Evolutionary conservation across 2,797 vertebrate genomes (phyloP), one percentile per base, ranked within the genome.

Genomic region (Scolopax bukidnonensis): DNA sequence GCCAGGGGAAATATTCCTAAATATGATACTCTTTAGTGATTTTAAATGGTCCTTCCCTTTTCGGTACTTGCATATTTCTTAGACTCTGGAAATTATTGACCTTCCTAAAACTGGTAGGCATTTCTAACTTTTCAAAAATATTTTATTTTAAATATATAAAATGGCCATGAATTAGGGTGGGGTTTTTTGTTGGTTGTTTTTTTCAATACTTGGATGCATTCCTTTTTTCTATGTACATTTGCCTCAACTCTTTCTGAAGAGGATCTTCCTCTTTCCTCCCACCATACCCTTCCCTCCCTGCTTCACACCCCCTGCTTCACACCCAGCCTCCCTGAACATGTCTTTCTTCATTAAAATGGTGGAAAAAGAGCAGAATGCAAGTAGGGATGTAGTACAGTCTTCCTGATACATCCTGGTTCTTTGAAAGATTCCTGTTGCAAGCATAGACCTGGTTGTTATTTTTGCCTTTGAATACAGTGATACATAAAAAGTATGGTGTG

Each of bases 321-420:
- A 41, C 15, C 41, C 41, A 41, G 41, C 41, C 0, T 4, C 11
- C 3, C 7, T 0, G 0, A 27, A 79, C 13, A n/a, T 61, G 16
- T 1, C 23, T 74, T 63, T 63, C 41, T 83, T 5, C 64, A 8
- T 40, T 87, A 50, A 60, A 77, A 80, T 81, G 8, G 23, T 59
- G 24, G 25, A 84, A 84, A 56, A 32, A 28, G 24, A 59, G 45
- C 41, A 82, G 40, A 59, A 47, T 69, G 11, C 15, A 50, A 54
- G 33, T 30, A 60, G 8, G 16, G 7, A 3, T 82, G 30, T 25
- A n/a, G 3, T 48, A 40, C 25, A 63, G 13, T 32, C 43, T 84
- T 41, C 9, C n/a, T 56, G 16, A 33, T 64, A 12, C 27, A 28
- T 65, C 25, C 32, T 70, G 16, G 32, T 74, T 74, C 56, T 84